A percentile compares a stretch with the other conserved stretches of the same genome.
Conservation (phyloP, 1,140 invertebrate species). For the Psilanteris sp. region DNA sequence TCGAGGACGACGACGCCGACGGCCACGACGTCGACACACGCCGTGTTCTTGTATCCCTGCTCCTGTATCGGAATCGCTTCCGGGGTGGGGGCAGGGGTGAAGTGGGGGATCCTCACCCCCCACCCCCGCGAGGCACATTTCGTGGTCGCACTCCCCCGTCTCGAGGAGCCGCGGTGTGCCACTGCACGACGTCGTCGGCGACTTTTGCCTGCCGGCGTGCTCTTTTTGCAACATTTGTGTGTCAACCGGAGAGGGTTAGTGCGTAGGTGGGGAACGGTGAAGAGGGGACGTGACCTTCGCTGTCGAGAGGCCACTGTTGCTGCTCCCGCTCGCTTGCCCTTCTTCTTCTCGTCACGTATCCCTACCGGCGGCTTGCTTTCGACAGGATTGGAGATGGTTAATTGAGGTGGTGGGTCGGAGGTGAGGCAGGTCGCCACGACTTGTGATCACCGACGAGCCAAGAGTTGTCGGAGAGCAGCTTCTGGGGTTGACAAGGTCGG, state of each 20-base stretch:
- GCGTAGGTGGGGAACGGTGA: conserved; percentile 46
- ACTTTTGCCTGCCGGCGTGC: conserved; percentile 22
- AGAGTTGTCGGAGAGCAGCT: too few species aligned
- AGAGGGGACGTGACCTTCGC: conserved; percentile 53
- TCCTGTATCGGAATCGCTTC: conserved; percentile 65
- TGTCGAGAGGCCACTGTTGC: conserved; percentile 12
- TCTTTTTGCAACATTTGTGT: conserved; percentile 8
- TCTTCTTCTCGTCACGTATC: conserved; percentile 41
- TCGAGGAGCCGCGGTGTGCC: background rate
- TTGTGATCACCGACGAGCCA: too few species aligned
- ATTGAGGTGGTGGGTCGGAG: conserved; percentile 47
- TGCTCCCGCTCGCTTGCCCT: conserved; percentile 35
- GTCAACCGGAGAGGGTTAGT: conserved; percentile 46
- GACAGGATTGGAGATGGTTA: conserved; percentile 38
- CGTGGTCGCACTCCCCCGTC: conserved; percentile 3
- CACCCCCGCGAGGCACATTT: conserved; percentile 18
- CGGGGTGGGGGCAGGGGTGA: conserved; percentile 69
- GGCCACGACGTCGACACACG: conserved; percentile 64
- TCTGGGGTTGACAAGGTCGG: too few species aligned
- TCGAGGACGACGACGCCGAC: conserved; percentile 25
- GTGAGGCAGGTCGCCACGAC: too few species aligned
- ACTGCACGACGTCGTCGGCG: conserved; percentile 4
- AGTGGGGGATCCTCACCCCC: conserved; percentile 64
- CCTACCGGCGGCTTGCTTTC: conserved; percentile 29
- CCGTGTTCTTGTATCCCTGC: conserved; percentile 68